These are phyloP conservation scores for Ceratitis capitata DNA, from an alignment of 1,140 invertebrate genomes.

Conservation along the genomic window DNA sequence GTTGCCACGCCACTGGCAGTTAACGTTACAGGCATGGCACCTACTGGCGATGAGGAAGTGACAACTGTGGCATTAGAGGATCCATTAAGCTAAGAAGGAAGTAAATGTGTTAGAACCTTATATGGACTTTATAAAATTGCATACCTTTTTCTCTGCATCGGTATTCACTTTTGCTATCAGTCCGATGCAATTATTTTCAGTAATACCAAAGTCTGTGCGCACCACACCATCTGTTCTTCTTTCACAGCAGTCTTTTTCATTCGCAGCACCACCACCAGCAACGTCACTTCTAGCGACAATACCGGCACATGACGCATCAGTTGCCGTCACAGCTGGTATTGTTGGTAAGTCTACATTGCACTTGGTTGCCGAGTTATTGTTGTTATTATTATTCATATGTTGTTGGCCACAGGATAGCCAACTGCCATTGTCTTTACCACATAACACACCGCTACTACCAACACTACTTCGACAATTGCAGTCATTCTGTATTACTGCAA, in stretches of 20 bases:
- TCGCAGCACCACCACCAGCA: slow-evolving; percentile 6
- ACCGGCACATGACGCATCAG: slow-evolving; percentile 30
- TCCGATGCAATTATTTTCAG: not conserved
- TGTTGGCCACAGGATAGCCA: slow-evolving; percentile 32
- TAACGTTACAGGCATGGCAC: no score
- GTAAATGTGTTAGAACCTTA: not conserved
- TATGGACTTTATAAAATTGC: not conserved
- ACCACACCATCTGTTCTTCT: slow-evolving; percentile 32
- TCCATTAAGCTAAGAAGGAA: not conserved
- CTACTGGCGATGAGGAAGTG: not conserved
- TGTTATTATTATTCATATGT: slow-evolving; percentile 38
- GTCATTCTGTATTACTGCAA: not conserved
- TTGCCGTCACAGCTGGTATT: slow-evolving; percentile 21
- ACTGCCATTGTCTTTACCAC: slow-evolving; percentile 36
- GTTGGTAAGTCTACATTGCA: slow-evolving; percentile 3
- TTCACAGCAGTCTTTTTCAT: slow-evolving; percentile 39
- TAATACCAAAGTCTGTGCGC: not conserved
- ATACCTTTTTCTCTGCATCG: not conserved
- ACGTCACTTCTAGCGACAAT: slow-evolving; percentile 46
- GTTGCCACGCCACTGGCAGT: no score
- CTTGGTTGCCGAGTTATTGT: not conserved
- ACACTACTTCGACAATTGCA: not conserved
- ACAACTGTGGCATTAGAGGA: not conserved
- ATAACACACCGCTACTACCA: not conserved
- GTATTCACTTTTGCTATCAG: not conserved